phyloP scores from a whole-genome alignment of 2,888 invertebrate genomes.

The Mactromeris polynyma region DNA sequence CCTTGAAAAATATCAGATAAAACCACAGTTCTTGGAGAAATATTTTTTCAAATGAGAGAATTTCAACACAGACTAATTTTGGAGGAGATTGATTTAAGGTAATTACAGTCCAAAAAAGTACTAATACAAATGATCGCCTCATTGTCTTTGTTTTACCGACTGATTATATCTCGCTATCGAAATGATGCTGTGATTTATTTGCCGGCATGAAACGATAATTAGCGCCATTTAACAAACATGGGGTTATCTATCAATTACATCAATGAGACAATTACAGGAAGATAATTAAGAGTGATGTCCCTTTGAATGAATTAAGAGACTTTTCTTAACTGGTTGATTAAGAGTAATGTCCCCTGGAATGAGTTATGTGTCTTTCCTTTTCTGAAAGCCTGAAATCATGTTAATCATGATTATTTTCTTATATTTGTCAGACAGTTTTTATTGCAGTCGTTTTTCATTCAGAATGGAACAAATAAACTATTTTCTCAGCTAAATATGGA shows the following conservation, averaged over 20 bases:
- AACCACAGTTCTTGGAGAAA: background rate
- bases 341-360: slow-evolving; percentile 59
- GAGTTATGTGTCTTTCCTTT: slow-evolving; percentile 44
- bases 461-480: slow-evolving; percentile 19
- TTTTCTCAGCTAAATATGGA: slow-evolving; percentile 22
- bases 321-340: slow-evolving; percentile 47
- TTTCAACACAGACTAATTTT: slow-evolving; percentile 16
- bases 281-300: slow-evolving; percentile 56
- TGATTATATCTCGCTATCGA: slow-evolving; percentile 26
- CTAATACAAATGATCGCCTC: slow-evolving; percentile 34
- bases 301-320: slow-evolving; percentile 29
- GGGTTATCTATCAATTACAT: slow-evolving; percentile 58
- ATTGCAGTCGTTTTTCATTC: slow-evolving; percentile 46
- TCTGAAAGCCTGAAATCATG: slow-evolving; percentile 28
- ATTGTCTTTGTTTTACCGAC: slow-evolving; percentile 17
- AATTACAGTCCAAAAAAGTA: slow-evolving; percentile 19
- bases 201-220: slow-evolving; percentile 54
- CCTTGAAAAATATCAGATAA: background rate
- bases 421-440: slow-evolving; percentile 51
- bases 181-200: slow-evolving; percentile 51
- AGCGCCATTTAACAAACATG: slow-evolving; percentile 55
- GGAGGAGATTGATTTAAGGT: background rate
- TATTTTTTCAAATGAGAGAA: background rate
- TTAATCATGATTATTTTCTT: slow-evolving; percentile 51
- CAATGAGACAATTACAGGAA: slow-evolving; percentile 48